Base-by-base conservation (phyloP, 2,888 invertebrate genomes). In the Tupiocoris notatus region DNA sequence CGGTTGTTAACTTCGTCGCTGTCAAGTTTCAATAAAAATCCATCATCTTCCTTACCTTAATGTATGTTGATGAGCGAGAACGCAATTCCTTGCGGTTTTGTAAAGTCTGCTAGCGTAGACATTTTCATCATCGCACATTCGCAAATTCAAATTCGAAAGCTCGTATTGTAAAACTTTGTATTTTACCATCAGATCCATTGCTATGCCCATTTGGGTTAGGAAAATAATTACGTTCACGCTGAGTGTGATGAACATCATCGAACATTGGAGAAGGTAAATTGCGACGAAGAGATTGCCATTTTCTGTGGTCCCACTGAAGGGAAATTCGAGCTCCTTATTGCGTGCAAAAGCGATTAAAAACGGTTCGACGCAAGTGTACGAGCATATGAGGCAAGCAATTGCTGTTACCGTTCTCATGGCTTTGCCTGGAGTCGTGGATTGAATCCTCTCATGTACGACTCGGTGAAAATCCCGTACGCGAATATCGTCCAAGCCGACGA, bases 201-300 rank as follows among this genome's bases (percentile, higher is more conserved):
- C 59, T 0, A 20, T 58, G 1, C 61, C 70, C 70, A 70, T 70
- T 18, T 24, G 18, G 2, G 59, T 70, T 23, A 59, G 24, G 25
- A 70, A 59, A 12, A 70, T 59, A 6, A 59, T 59, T 22, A 59
- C 54, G 59, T 23, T 24, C 1, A 39, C 24, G 18, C 18, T n/a
- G 12, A 25, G 23, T 12, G 20, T 17, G 59, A 70, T 59, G 59
- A 59, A 58, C 70, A 70, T 70, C 70, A 70, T 16, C 7, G 25
- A 59, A 17, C 70, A 70, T 21, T 70, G 70, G 59, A 70, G n/a
- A 7, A 70, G 7, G 70, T 70, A 70, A 9, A 70, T 25, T 0
- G 24, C 9, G 25, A 70, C 24, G 24, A 70, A 70, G 18, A 24
- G 9, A 17, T n/a, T 58, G 9, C 18, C 7, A 20, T 70, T 17